Percentiles rank a stretch among this genome's conserved stretches.
phyloP scores from a whole-genome alignment of 2,797 vertebrate genomes.

The Harpagifer antarcticus region DNA sequence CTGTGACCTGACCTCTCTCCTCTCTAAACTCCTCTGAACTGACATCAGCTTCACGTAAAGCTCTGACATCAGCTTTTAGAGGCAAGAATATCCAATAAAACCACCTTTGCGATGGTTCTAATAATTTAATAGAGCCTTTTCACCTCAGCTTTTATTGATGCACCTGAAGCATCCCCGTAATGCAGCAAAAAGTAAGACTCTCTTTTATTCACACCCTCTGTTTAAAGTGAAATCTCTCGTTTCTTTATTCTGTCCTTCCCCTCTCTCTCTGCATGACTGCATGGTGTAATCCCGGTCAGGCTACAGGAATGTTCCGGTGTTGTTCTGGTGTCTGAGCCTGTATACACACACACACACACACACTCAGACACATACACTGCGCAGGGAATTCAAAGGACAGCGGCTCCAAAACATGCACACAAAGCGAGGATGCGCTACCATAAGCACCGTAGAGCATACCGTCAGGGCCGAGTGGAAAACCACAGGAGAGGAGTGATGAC shows the following conservation, averaged over 20 bases:
- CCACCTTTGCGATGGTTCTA: conserved; percentile 11
- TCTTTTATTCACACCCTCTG: conserved; percentile 8
- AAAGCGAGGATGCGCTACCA: conserved; percentile 45
- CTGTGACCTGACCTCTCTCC: conserved; percentile 66
- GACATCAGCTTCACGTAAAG: conserved; percentile 55
- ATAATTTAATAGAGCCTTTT: conserved; percentile 1
- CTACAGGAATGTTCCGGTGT: conserved; percentile 73
- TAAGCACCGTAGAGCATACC: conserved; percentile 45
- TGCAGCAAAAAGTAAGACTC: conserved; percentile 11
- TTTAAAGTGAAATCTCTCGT: conserved; percentile 28
- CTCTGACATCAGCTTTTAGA: conserved; percentile 56
- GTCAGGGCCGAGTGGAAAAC: conserved; percentile 66
- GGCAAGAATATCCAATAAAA: conserved; percentile 27
- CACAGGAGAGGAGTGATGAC: conserved; percentile 74
- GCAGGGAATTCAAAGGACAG: conserved; percentile 54
- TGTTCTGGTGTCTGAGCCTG: conserved; percentile 73
- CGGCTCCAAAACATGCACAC: conserved; percentile 49
- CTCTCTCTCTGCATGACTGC: conserved; percentile 59
- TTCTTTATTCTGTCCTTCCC: conserved; percentile 28
- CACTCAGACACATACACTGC: conserved; percentile 25
- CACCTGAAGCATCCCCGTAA: background rate
- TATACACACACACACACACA: conserved; percentile 32
- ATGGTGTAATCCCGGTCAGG: conserved; percentile 64
- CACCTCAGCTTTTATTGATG: conserved; percentile 15
- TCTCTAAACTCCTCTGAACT: conserved; percentile 53